A percentile compares a stretch with the other conserved stretches of the same genome.
phyloP scores from a whole-genome alignment of 2,113 vertebrate genomes.

The Zootoca vivipara region DNA sequence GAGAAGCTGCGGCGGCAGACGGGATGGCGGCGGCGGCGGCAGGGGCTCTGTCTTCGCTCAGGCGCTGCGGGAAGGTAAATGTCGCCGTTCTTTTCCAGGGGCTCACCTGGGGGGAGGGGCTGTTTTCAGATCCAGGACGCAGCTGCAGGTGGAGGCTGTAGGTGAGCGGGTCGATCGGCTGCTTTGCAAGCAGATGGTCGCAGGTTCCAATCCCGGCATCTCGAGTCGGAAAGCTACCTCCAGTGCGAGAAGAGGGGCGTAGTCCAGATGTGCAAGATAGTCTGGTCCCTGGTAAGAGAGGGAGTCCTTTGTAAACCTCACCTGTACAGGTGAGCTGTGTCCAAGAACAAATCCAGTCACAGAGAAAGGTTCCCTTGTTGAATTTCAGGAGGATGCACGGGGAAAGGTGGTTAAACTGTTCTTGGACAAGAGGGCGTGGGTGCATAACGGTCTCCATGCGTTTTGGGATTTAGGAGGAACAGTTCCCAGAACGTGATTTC shows the following conservation, averaged over 20 bases:
- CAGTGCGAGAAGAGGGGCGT: too few species aligned
- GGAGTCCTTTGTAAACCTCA: neutral
- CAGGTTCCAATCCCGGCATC: neutral
- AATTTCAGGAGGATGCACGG: too few species aligned
- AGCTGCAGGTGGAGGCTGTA: too few species aligned
- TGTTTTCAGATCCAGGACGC: too few species aligned
- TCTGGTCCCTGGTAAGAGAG: neutral
- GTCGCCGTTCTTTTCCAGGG: neutral
- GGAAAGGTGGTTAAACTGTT: too few species aligned
- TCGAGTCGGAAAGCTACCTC: too few species aligned
- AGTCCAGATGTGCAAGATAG: neutral
- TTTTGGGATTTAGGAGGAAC: neutral
- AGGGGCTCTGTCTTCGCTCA: neutral
- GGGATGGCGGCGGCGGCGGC: neutral
- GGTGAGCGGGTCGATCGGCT: too few species aligned
- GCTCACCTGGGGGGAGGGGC: neutral
- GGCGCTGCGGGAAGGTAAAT: neutral
- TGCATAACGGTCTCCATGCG: neutral
- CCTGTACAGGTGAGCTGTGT: neutral
- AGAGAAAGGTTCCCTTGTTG: too few species aligned
- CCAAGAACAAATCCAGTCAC: neutral
- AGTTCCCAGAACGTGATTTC: neutral
- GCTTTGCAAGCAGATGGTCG: neutral
- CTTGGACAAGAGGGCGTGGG: neutral
- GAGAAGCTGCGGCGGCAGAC: fast-evolving